Evolutionary conservation across 1,140 invertebrate genomes (phyloP).

Genomic region (Achatina immaculata): DNA sequence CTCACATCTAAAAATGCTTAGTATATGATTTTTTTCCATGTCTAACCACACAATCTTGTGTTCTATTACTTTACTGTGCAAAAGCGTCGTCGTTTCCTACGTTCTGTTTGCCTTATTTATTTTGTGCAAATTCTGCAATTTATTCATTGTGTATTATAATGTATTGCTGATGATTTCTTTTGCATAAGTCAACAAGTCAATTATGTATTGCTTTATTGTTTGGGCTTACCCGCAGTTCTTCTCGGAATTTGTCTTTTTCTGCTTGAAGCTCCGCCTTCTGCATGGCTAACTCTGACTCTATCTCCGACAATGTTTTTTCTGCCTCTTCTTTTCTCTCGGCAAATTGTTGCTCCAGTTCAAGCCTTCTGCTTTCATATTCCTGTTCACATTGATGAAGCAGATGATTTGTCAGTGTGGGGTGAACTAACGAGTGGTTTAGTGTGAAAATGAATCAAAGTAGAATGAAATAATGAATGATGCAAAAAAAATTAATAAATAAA

Average conservation of each 20-base stretch:
- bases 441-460: background rate
- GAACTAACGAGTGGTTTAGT: background rate
- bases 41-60: no score
- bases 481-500: no score
- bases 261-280: constrained; percentile 50
- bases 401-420: background rate
- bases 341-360: constrained; percentile 54
- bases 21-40: no score
- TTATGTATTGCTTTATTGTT: no score
- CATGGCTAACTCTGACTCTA: constrained; percentile 45
- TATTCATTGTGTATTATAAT: no score
- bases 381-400: background rate
- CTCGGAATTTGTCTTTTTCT: constrained; percentile 56
- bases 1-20: no score
- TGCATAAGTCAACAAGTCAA: no score
- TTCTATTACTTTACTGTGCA: no score
- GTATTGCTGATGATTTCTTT: no score
- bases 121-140: no score
- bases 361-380: constrained; percentile 53
- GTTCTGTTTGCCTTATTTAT: no score
- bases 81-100: no score
- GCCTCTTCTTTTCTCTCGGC: constrained; percentile 49
- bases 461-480: background rate
- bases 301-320: constrained; percentile 42
- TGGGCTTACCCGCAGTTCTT: constrained; percentile 56